Percentiles rank a stretch among this genome's conserved stretches.
Evolutionary conservation across 2,888 invertebrate genomes (phyloP).

Genomic region (Eurytoma adleriae): DNA sequence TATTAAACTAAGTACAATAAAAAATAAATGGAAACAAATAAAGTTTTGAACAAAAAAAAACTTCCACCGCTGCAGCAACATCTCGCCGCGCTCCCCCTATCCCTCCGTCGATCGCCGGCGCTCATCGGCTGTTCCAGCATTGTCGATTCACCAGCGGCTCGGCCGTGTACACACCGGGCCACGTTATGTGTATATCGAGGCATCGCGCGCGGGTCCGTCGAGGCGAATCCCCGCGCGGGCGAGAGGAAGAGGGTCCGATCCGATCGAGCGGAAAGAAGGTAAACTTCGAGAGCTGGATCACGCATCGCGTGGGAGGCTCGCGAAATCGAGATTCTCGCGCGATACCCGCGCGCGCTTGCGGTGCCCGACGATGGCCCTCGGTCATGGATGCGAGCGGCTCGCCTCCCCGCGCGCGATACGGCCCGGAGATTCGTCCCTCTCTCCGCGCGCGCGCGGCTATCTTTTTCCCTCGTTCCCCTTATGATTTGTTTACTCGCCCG

Average conservation of each 20-base stretch:
- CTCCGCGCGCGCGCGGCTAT: constrained; percentile 2
- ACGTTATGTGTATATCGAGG: constrained; percentile 55
- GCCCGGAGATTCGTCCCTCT: constrained; percentile 36
- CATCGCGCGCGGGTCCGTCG: constrained; percentile 41
- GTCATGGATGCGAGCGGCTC: constrained; percentile 54
- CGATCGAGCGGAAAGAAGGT: constrained; percentile 54
- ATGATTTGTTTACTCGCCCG: constrained; percentile 73
- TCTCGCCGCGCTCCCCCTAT: neutral
- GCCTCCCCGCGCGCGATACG: constrained; percentile 31
- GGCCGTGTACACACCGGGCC: constrained; percentile 59
- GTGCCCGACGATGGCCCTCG: constrained; percentile 56
- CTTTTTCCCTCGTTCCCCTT: constrained; percentile 55
- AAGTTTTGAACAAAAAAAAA: too few species aligned
- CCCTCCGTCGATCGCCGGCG: neutral
- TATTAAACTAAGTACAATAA: too few species aligned
- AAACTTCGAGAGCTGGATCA: constrained; percentile 57
- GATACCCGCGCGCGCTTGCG: constrained; percentile 55
- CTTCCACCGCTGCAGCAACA: too few species aligned
- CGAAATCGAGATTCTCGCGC: constrained; percentile 62
- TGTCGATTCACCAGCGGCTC: constrained; percentile 32
- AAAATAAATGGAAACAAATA: too few species aligned
- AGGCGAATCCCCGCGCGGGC: constrained; percentile 53
- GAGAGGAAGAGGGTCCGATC: constrained; percentile 39
- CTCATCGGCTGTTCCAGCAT: neutral
- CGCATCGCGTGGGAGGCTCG: constrained; percentile 64